Conservation (phyloP, 2,113 vertebrate species). For the Calyptommatus sinebrachiatus region DNA sequence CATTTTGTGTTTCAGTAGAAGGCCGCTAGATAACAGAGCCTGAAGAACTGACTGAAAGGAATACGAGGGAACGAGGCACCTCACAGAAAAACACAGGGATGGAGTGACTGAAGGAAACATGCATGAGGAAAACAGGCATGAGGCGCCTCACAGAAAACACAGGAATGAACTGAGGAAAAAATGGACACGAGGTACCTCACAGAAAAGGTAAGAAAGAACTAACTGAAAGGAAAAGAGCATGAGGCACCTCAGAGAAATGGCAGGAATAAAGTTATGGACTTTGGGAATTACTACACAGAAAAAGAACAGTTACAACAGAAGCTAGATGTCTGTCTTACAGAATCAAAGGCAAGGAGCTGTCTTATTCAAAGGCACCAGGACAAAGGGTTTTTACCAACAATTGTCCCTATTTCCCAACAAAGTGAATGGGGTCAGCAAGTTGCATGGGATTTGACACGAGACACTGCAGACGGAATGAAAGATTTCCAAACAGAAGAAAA, state of each 20-base stretch:
- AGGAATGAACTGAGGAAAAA: not conserved
- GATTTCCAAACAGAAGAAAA: constrained; percentile 35
- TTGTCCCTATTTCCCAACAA: constrained; percentile 31
- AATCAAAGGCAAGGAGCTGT: constrained; percentile 20
- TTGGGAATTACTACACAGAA: not conserved
- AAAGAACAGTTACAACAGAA: not conserved
- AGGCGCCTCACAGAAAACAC: no score
- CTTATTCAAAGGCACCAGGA: constrained; percentile 59
- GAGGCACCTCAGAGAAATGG: constrained; percentile 25
- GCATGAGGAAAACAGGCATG: not conserved
- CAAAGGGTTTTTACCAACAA: constrained; percentile 43
- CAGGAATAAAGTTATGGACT: constrained; percentile 37
- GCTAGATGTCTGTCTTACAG: constrained; percentile 24
- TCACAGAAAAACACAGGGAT: no score
- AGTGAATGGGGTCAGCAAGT: constrained; percentile 19
- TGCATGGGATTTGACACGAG: constrained; percentile 17
- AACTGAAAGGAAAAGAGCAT: no score
- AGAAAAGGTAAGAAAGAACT: constrained; percentile 21
- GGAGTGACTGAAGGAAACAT: no score
- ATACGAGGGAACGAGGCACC: not conserved
- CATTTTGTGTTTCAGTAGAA: not conserved
- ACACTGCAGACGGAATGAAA: constrained; percentile 38
- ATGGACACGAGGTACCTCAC: constrained; percentile 34
- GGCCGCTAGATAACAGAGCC: not conserved
- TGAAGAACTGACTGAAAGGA: not conserved